These are phyloP conservation scores for Nerophis lumbriciformis DNA, from an alignment of 2,113 vertebrate species.

Conservation along the genomic window DNA sequence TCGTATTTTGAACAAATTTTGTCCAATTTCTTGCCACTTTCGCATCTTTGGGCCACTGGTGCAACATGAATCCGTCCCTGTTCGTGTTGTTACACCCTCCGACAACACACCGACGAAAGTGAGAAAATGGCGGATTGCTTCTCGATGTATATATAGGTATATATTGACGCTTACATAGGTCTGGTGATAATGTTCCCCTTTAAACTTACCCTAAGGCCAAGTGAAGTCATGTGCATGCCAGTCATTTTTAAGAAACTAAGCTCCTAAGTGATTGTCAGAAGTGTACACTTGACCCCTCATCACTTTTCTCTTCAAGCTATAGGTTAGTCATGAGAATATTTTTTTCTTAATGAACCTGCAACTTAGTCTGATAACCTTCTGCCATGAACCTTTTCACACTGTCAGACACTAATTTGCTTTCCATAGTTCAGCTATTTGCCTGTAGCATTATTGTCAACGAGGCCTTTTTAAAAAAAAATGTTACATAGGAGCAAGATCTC, in stretches of 20 bases:
- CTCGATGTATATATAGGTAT: too few relatives aligned
- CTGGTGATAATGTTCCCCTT: too few relatives aligned
- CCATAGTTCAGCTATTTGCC: background rate
- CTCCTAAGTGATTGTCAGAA: background rate
- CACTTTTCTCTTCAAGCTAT: slow-evolving; percentile 8
- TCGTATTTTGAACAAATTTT: too few relatives aligned
- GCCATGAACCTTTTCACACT: background rate
- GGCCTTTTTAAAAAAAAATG: background rate
- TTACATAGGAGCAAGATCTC: too few relatives aligned
- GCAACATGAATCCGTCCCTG: too few relatives aligned
- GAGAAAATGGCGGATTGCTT: too few relatives aligned
- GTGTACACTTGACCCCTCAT: background rate
- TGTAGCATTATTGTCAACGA: background rate
- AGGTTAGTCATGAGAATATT: background rate
- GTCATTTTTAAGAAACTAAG: background rate
- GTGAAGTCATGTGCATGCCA: slow-evolving; percentile 7
- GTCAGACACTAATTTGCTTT: background rate
- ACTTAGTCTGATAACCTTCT: background rate
- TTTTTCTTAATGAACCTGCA: background rate
- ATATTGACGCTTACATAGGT: too few relatives aligned
- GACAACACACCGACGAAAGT: too few relatives aligned
- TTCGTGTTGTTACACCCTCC: too few relatives aligned
- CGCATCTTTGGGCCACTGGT: too few relatives aligned
- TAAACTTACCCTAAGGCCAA: slow-evolving; percentile 2
- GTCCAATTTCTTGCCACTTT: too few relatives aligned